phyloP scores from a whole-genome alignment of 2,888 invertebrate genomes.

The Melanargia galathea region DNA sequence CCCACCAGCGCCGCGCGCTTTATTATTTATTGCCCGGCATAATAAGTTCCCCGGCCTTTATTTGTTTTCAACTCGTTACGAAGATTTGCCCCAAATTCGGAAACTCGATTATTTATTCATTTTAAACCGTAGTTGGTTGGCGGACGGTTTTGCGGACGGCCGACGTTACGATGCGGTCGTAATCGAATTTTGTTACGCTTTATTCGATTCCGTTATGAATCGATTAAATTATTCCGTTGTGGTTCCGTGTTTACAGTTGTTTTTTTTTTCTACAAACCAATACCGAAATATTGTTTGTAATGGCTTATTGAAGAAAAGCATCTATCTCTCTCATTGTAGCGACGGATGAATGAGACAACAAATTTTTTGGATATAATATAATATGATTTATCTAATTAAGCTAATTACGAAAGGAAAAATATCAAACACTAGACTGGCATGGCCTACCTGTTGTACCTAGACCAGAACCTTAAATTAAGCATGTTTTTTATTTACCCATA shows the following conservation, averaged over 20 bases:
- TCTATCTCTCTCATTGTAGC: not conserved
- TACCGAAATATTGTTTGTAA: not conserved
- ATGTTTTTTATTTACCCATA: too few relatives aligned
- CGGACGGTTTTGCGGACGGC: constrained; percentile 35
- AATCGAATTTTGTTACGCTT: constrained; percentile 30
- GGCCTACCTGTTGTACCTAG: too few relatives aligned
- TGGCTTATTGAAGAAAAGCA: not conserved
- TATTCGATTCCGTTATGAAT: constrained; percentile 14
- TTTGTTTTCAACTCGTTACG: constrained; percentile 78
- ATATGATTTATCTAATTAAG: too few relatives aligned
- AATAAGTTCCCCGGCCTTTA: constrained; percentile 70
- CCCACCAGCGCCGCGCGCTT: constrained; percentile 60
- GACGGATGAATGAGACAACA: not conserved
- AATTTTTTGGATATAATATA: too few relatives aligned
- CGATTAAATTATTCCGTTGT: constrained; percentile 9
- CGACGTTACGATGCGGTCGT: constrained; percentile 32
- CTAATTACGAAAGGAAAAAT: too few relatives aligned
- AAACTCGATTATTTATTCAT: constrained; percentile 78
- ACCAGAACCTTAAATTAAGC: too few relatives aligned
- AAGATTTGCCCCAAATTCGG: constrained; percentile 75
- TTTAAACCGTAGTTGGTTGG: constrained; percentile 48
- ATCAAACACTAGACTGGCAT: too few relatives aligned
- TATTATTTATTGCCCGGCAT: constrained; percentile 77
- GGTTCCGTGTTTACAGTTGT: not conserved
- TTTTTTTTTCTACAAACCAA: not conserved